These are phyloP conservation scores for Drosophila mayri DNA, from an alignment of 1,140 invertebrate genomes.

Conservation along the genomic window DNA sequence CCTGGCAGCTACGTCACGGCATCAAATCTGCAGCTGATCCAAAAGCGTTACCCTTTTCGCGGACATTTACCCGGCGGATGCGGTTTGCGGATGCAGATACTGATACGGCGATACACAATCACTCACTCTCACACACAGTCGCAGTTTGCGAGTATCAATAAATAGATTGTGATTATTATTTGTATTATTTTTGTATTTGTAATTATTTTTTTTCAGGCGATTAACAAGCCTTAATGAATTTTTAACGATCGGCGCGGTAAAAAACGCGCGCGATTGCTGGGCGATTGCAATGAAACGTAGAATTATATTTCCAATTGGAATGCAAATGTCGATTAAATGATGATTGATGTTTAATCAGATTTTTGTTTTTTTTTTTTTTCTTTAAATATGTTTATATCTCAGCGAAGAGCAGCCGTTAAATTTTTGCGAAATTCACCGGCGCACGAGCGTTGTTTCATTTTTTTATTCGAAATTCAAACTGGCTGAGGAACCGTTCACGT, in stretches of 20 bases:
- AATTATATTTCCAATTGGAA: slow-evolving; percentile 26
- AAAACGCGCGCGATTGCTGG: slow-evolving; percentile 51
- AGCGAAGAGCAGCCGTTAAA: too few species aligned
- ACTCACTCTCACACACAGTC: slow-evolving; percentile 23
- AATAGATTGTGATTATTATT: slow-evolving; percentile 51
- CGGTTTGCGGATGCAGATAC: slow-evolving; percentile 16
- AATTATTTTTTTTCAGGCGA: slow-evolving; percentile 30
- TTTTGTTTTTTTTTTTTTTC: not conserved
- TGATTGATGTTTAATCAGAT: slow-evolving; percentile 17
- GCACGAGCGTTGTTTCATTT: too few species aligned
- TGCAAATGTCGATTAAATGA: slow-evolving; percentile 9
- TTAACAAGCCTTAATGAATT: slow-evolving; percentile 72
- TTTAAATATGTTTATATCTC: too few species aligned
- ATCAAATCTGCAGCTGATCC: slow-evolving; percentile 55
- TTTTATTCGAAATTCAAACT: too few species aligned
- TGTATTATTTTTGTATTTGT: slow-evolving; percentile 31
- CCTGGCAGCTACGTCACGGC: slow-evolving; percentile 53
- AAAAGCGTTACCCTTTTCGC: slow-evolving; percentile 26
- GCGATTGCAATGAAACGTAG: slow-evolving; percentile 15
- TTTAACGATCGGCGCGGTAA: slow-evolving; percentile 59
- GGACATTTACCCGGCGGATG: slow-evolving; percentile 67
- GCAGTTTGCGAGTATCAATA: slow-evolving; percentile 41
- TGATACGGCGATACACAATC: slow-evolving; percentile 3
- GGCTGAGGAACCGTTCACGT: too few species aligned
- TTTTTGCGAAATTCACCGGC: too few species aligned